Evolutionary conservation across 2,113 vertebrate genomes (phyloP), one percentile per base, ranked within the genome.

Genomic region (Morone chrysops): DNA sequence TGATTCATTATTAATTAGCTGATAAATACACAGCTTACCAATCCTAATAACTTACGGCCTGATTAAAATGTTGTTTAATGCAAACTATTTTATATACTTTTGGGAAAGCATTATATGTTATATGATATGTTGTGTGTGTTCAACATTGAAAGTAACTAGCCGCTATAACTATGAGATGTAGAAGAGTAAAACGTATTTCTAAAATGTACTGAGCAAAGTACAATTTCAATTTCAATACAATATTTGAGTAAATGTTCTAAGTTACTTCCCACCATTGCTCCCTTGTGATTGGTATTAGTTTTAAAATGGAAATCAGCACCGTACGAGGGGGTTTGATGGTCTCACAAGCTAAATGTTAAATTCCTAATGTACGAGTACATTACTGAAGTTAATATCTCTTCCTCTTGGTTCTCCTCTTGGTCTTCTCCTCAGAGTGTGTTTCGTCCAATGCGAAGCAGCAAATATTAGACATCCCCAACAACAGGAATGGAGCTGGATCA

Each of bases 351-450:
- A 56, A 66, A 12, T 62, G 22, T 16, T 31, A 31, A 31, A 31
- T 31, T 0, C 0, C 14, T 17, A 47, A 47, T 7, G 17, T 45
- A 25, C n/a, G 50, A 57, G 17, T 14, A 1, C 5, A n/a, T 70
- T 31, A 47, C 16, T 36, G 7, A 48, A 31, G 11, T 6, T 11
- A 2, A 38, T 66, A 68, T 81, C 3, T 59, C 50, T 56, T 31
- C 31, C 31, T 31, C 31, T 31, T 31, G 31, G 31, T 31, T n/a
- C n/a, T 65, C 22, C 54, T 77, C 5, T 0, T 74, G 36, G 0
- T 85, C 45, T 83, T 60, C 13, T 25, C 57, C 36, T 56, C 77
- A 94, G 94, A 92, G 57, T 89, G 45, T 12, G 4, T 0, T 47
- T 31, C 31, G 31, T 3, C 2, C 31, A 31, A 31, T 31, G 31